Evolutionary conservation across 2,113 vertebrate genomes (phyloP), one percentile per base, ranked within the genome.

Genomic region (Notiomystis cincta): DNA sequence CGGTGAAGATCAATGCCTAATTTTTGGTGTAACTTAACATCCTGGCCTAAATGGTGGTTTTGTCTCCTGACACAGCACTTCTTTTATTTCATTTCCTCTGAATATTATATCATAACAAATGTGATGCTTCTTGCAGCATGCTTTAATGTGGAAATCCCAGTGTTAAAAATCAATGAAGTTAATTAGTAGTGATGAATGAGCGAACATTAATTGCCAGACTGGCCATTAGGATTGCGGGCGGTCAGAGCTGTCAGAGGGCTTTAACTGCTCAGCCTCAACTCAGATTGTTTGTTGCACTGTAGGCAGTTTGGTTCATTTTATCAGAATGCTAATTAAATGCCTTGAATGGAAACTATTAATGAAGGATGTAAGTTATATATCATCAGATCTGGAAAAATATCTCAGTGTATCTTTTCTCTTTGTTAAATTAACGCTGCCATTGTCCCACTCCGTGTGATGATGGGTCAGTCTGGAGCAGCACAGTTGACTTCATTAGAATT

Each of bases 141-240:
- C 73, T 90, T 93, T 93, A 91, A 87, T 95, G 95, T 89, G 89
- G 89, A 89, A 92, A 95, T 93, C 83, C 85, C 53, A 61, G 95
- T 67, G 94, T 91, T 88, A 96, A 96, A 96, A 98, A 98, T 99
- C 99, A 98, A 98, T 99, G 98, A 81, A 95, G 98, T 98, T 98
- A 99, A 99, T 99, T 99, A 99, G 98, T 97, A 98, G 96, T 98
- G 98, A 99, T 98, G 98, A 98, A 99, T 99, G 98, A 97, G 98
- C 35, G 96, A 92, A 95, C 54, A 64, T 97, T 96, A 97, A 96
- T 97, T 97, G 98, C 95, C 82, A 91, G 97, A 82, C 89, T 78
- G 75, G 83, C 76, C 72, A 69, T 98, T 97, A 97, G 97, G 87
- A 96, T 98, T 97, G 95, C 67, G 86, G 98, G 97, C 44, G 56